Base-by-base conservation (phyloP, 92 coral and sea anemone species). In the Muricea muricata region DNA sequence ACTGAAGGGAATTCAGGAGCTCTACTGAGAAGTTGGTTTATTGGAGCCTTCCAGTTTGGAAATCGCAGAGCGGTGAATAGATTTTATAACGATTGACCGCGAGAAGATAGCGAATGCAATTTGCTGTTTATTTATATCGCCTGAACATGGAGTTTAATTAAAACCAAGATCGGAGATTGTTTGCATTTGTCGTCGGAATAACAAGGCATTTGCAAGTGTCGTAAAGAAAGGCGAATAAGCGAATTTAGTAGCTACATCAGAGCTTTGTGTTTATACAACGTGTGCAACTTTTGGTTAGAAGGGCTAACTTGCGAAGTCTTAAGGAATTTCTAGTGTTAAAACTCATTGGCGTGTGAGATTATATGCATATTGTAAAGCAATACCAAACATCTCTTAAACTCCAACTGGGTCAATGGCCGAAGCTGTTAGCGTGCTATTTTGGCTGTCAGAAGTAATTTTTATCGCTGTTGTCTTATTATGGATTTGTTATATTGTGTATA, bases 401-500 rank as follows among this genome's bases (percentile, higher is more conserved):
- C 70, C 34, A 17, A 32, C 35, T 10, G 35, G 4, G 37, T 32
- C n/a, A 63, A 63, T 63, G 70, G 70, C 70, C 3, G 70, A 63
- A 6, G 20, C 20, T 28, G 28, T 24, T 10, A 63, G 70, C 30
- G 14, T 63, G 14, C 39, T 63, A 9, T 28, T 63, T 26, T 1
- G 28, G 18, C 1, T 63, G 34, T 7, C 52, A 6, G 65, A 56
- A 58, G 3, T 56, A 2, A 4, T 23, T 33, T 0, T 78, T 12
- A 32, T 78, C 7, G 34, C 71, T 13, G 55, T 14, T 24, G 14
- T 78, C 46, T 24, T 58, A 10, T 39, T 7, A 3, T 78, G 83
- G 83, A 0, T 78, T 0, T 4, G 6, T 3, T 78, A 78, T 29
- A 41, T 78, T 13, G 71, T 93, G 32, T 97, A 97, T 71, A 69